phyloP scores from a whole-genome alignment of 2,113 vertebrate genomes.

The Catharus minimus region DNA sequence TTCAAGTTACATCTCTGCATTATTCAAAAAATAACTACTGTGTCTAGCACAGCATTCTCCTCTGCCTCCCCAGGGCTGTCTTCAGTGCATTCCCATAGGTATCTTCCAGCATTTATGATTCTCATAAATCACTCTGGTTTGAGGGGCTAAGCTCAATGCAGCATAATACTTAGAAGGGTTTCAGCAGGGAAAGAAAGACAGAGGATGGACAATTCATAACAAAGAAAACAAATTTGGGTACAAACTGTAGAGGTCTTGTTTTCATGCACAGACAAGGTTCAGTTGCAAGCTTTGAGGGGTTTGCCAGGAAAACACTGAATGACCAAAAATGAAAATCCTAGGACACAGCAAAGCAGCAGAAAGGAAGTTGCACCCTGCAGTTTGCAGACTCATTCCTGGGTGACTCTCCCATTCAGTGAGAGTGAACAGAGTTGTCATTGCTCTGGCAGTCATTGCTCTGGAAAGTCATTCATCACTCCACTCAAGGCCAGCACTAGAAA shows the following conservation, averaged over 20 bases:
- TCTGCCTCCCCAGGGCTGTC: background rate
- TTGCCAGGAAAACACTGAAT: background rate
- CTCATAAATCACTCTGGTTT: constrained; percentile 1
- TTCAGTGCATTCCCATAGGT: background rate
- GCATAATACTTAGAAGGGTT: background rate
- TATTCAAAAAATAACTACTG: constrained; percentile 13
- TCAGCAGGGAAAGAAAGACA: background rate
- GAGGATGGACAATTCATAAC: background rate
- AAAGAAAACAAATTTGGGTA: background rate
- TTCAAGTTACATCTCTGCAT: background rate
- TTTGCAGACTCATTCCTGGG: background rate
- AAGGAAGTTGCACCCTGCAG: background rate
- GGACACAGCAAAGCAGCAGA: background rate
- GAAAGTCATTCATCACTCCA: background rate
- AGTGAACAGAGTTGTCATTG: background rate
- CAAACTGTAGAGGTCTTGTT: background rate
- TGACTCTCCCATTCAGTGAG: background rate
- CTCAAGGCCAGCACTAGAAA: background rate
- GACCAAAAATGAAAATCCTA: background rate
- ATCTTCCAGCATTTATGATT: background rate
- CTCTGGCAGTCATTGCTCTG: background rate
- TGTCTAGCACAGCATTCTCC: background rate
- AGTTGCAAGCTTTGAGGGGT: background rate
- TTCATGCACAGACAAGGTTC: background rate
- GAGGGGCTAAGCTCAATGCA: background rate